Evolutionary conservation across 1,140 invertebrate species (phyloP).

Genomic region (Pseudomyrmex pallidus): DNA sequence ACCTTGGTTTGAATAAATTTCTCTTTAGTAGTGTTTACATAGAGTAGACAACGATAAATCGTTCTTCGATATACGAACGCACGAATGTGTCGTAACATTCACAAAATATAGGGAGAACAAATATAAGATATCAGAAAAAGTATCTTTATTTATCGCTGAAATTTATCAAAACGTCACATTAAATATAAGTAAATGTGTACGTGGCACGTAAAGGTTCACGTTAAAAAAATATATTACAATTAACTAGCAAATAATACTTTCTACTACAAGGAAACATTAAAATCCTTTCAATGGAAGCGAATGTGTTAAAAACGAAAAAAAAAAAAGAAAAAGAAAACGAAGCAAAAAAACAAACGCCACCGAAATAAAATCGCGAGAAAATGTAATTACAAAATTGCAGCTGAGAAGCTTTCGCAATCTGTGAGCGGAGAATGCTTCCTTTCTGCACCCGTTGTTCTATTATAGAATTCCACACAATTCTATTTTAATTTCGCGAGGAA

Average conservation of each 20-base stretch:
- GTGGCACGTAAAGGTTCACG: neutral
- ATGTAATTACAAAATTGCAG: slow-evolving; percentile 35
- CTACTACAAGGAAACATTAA: neutral
- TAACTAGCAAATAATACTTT: neutral
- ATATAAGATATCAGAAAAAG: slow-evolving; percentile 4
- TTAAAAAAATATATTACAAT: neutral
- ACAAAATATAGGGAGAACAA: slow-evolving; percentile 13
- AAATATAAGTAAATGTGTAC: neutral
- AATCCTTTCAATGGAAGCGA: neutral
- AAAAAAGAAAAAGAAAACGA: neutral
- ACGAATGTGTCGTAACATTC: slow-evolving; percentile 12
- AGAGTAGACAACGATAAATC: slow-evolving; percentile 17
- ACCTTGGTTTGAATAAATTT: neutral
- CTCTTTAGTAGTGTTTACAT: neutral
- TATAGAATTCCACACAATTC: neutral
- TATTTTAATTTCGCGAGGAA: slow-evolving; percentile 7
- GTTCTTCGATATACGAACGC: neutral
- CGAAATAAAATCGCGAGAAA: neutral
- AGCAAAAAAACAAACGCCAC: neutral
- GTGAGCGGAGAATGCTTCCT: neutral
- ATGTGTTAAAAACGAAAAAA: neutral
- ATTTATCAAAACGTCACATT: slow-evolving; percentile 1
- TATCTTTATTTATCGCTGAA: slow-evolving; percentile 6
- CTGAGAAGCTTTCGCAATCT: neutral
- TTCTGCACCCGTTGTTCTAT: slow-evolving; percentile 14